A percentile compares a stretch with the other conserved stretches of the same genome.
Conservation (phyloP, 2,888 invertebrate genomes). For the Troglohyphantes excavatus region DNA sequence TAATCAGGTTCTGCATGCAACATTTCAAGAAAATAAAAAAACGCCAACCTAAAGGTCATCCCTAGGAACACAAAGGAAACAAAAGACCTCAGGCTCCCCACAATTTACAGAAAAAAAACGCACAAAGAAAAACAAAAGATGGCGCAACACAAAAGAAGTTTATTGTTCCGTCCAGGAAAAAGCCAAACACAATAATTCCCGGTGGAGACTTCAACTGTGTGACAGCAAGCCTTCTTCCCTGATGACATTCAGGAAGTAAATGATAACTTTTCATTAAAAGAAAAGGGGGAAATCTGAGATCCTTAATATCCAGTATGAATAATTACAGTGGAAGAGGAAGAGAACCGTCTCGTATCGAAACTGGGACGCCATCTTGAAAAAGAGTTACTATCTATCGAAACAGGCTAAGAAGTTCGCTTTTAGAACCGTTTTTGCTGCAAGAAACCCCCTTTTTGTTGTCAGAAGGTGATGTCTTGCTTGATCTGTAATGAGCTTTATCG, state of each 20-base stretch:
- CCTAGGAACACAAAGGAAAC: background rate
- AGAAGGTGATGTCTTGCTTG: conserved; percentile 5
- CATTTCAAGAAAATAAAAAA: no score
- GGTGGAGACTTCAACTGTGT: conserved; percentile 2
- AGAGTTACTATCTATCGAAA: background rate
- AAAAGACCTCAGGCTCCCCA: background rate
- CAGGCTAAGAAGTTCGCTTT: no score
- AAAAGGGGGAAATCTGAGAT: conserved; percentile 11
- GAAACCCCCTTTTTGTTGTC: background rate
- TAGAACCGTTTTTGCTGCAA: no score
- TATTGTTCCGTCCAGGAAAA: conserved; percentile 54
- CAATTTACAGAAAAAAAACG: background rate
- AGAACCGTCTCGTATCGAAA: background rate
- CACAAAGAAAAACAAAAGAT: background rate
- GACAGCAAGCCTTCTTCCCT: conserved; percentile 36
- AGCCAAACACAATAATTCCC: conserved; percentile 51
- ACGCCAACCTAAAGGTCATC: no score
- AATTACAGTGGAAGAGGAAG: conserved; percentile 41
- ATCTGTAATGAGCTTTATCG: conserved; percentile 5
- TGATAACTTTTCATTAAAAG: conserved; percentile 64
- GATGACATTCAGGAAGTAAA: conserved; percentile 56
- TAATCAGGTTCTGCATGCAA: no score
- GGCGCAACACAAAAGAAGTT: conserved; percentile 39
- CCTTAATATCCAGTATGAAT: conserved; percentile 33
- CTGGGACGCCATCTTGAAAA: background rate